Percentiles rank a stretch among this genome's conserved stretches.
Evolutionary conservation across 53 echinoderm and acorn worm genomes (phyloP).

Genomic region (Paracentrotus lividus): DNA sequence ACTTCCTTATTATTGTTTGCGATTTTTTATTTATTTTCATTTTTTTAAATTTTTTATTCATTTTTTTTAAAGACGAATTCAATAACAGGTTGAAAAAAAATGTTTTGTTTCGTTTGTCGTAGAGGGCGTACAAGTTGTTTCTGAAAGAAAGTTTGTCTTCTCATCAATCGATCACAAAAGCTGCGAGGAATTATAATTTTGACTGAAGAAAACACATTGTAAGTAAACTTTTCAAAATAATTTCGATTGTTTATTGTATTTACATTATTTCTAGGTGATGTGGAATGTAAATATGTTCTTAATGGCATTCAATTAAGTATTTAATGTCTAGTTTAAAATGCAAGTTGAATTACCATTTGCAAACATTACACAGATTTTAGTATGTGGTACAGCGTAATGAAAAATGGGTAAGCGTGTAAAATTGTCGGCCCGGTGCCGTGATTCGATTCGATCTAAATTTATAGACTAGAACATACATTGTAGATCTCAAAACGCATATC

Average conservation of each 20-base stretch:
- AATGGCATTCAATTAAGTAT: background rate
- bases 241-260: background rate
- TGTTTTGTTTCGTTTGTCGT: background rate
- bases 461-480: background rate
- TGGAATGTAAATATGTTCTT: background rate
- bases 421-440: background rate
- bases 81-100: no score
- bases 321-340: no score
- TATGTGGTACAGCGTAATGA: background rate
- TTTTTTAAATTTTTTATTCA: no score
- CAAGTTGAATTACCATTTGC: background rate
- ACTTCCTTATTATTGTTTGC: no score
- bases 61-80: no score
- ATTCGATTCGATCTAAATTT: background rate
- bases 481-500: background rate
- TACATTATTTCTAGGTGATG: background rate
- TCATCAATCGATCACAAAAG: background rate
- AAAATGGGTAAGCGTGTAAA: background rate
- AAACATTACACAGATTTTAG: background rate
- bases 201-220: background rate
- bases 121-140: background rate
- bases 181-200: background rate
- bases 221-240: background rate
- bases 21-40: no score
- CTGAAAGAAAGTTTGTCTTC: background rate